These are phyloP conservation scores for Caenorhabditis sp. DNA, from an alignment of 2,888 invertebrate genomes.

Conservation along the genomic window DNA sequence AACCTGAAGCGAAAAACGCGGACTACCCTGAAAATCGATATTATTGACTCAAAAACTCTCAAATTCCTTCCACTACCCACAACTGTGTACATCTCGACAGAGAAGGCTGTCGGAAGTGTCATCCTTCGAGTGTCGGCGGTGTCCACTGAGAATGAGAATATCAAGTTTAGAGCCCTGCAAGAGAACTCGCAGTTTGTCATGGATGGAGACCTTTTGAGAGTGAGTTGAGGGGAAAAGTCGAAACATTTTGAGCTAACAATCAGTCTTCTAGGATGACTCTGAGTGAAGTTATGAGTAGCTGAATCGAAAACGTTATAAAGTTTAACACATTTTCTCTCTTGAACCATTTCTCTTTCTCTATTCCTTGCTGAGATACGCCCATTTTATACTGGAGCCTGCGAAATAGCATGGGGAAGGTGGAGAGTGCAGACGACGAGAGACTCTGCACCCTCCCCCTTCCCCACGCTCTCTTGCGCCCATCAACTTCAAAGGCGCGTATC, in stretches of 20 bases:
- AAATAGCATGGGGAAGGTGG: not conserved
- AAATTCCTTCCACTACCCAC: slow-evolving; percentile 80
- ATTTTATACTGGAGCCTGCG: not conserved
- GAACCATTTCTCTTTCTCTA: not conserved
- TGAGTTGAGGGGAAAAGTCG: slow-evolving; percentile 12
- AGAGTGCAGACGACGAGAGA: too few species aligned
- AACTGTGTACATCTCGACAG: slow-evolving; percentile 80
- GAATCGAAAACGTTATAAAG: not conserved
- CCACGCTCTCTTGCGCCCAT: too few species aligned
- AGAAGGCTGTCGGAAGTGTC: slow-evolving; percentile 78
- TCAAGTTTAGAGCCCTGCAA: slow-evolving; percentile 69
- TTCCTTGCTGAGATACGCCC: not conserved
- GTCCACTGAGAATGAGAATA: slow-evolving; percentile 56
- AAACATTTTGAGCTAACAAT: not conserved
- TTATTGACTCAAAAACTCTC: slow-evolving; percentile 65
- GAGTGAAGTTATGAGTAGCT: too few species aligned
- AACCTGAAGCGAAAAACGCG: slow-evolving; percentile 41
- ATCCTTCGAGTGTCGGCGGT: slow-evolving; percentile 71
- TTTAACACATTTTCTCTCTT: slow-evolving; percentile 3
- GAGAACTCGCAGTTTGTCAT: slow-evolving; percentile 69
- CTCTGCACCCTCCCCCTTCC: too few species aligned
- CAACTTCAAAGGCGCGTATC: too few species aligned
- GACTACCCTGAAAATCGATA: slow-evolving; percentile 54
- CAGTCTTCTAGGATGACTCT: too few species aligned
- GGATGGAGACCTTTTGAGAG: slow-evolving; percentile 71